Evolutionary conservation across 2,888 invertebrate genomes (phyloP), one percentile per base, ranked within the genome.

Genomic region (Ophion ventricosus): DNA sequence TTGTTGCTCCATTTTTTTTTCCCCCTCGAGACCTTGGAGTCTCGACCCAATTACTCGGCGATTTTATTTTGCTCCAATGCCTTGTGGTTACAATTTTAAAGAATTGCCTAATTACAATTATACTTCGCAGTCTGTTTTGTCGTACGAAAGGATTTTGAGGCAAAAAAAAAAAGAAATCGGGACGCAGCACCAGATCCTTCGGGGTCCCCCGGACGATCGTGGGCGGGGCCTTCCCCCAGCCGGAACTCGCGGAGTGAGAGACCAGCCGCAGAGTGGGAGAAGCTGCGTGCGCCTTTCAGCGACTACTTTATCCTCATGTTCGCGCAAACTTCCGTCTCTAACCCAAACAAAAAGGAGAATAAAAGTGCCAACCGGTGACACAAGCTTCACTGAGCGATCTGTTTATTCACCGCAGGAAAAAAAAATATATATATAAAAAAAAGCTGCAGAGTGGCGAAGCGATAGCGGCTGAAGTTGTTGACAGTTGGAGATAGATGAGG

Each of bases 351-450:
- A 49, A 49, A 49, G 49, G 2, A n/a, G 49, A 49, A 14, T 17
- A 49, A 14, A 49, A 49, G 49, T 4, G 14, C 3, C 14, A 49
- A 17, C 14, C 17, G 49, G 49, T 49, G 49, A 17, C 14, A 49
- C 17, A 17, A 14, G 14, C 17, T 49, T 4, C 14, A 17, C 17
- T 1, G 40, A 10, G 8, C 20, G 25, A n/a, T 43, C 25, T 61
- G 61, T 63, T 74, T 74, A 74, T 74, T 63, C 49, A 26, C 43
- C 61, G 35, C 23, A 14, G 20, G 49, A 49, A 74, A 49, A 23
- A 40, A 40, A 76, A 40, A 67, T n/a, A n/a, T n/a, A n/a, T n/a
- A n/a, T n/a, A n/a, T n/a, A 83, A 73, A 73, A 49, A 26, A 25
- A 40, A 20, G n/a, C n/a, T 11, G 40, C 40, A 63, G 61, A 61